Base-by-base conservation (phyloP, 2,113 vertebrate genomes). In the Nanorana parkeri region DNA sequence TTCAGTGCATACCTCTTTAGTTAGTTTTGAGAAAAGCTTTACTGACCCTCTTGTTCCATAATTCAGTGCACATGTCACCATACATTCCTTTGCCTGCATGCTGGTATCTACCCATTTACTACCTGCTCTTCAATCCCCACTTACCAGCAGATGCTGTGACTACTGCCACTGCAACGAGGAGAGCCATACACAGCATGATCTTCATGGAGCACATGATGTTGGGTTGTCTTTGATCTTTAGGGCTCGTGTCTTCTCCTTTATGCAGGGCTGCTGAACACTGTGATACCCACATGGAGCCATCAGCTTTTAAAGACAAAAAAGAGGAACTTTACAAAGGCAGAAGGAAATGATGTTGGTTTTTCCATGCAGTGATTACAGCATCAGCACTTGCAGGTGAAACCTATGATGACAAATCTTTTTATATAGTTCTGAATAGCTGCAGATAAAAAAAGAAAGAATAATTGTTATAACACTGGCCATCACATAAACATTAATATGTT, bases 201-300 rank as follows among this genome's bases (percentile, higher is more conserved):
- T 75, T 76, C 28, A 56, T 5, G 15, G 80, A 51, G 52, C 17
- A 68, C 80, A 83, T 83, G 58, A 60, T 81, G 36, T 21, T 74
- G 21, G n/a, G 16, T 83, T 68, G 7, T 36, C 17, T 17, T 32
- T 65, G 20, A 52, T 68, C 17, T 24, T 55, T 32, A 36, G 19
- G 60, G 20, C 10, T 26, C 8, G 63, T 26, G 15, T 24, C 28
- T 56, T 4, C 52, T 83, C 23, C 55, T 75, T 2, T n/a, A 61
- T 17, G 55, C 55, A 51, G 32, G 54, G 51, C 68, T 55, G 80
- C 28, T 67, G 51, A 20, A 29, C 55, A 60, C 17, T 76, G 63
- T 32, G 47, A 74, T 67, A 19, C 36, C 73, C 64, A 41, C 52
- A 58, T 36, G 52, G 24, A 41, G 36, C 52, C 52, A 47, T 28